Evolutionary conservation across 2,888 invertebrate genomes (phyloP), one percentile per base, ranked within the genome.

Genomic region (Aleiodes testaceus): DNA sequence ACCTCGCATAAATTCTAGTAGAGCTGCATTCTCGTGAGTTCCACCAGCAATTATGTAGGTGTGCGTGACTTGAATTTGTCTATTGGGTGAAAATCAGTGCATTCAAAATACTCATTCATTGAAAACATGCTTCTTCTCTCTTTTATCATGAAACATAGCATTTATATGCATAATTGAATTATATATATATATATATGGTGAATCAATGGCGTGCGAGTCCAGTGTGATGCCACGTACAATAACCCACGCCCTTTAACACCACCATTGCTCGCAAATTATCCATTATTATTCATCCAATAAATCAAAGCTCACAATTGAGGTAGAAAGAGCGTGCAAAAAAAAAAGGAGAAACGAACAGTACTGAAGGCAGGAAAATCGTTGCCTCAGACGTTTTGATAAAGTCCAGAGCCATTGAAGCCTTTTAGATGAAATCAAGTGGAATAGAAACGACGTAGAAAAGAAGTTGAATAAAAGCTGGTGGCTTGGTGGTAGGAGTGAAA

Each of bases 101-200:
- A 69, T 77, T 63, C 75, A 45, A 63, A 63, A 63, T 45, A 72
- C 79, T 77, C 73, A 73, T 73, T 70, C 71, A 76, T 71, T 79
- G 59, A 36, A 16, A 11, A 42, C 36, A 42, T 26, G 53, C 30
- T 12, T 64, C 16, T n/a, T n/a, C 63, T 36, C 63, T 42, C 47
- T 16, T n/a, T 30, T 11, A 22, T 45, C 45, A 14, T 22, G 4
- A 42, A 50, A 52, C 49, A 42, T 6, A 64, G 30, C 36, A 65
- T 65, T 2, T 65, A 45, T 65, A 45, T 3, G 7, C 7, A 30
- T 12, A 42, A 16, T 53, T 52, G 52, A 52, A 52, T 36, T 55
- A 55, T 59, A 36, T 36, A 59, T 14, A 36, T 59, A 36, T 55
- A 55, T 59, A 36, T 16, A 59, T 36, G 59, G 36, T 42, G 42